Conservation (phyloP, 2,888 invertebrate species). For the Lycocerus yunnanus region DNA sequence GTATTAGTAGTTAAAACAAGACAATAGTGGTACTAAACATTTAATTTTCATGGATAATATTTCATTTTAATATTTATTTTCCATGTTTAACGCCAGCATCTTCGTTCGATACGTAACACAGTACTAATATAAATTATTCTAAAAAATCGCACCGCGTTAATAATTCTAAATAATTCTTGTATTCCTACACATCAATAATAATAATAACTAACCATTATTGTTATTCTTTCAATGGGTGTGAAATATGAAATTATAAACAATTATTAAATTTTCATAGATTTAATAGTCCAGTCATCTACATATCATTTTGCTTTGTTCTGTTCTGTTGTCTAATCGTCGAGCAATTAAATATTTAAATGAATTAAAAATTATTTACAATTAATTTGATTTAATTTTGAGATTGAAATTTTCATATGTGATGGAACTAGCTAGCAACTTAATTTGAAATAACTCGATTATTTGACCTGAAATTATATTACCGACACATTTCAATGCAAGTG, state of each 20-base stretch:
- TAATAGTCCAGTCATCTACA: not conserved
- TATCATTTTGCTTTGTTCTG: not conserved
- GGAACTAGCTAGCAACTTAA: constrained; percentile 43
- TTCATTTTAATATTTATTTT: not conserved
- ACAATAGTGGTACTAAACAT: not conserved
- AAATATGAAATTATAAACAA: not conserved
- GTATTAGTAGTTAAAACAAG: not conserved
- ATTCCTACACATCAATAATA: not conserved
- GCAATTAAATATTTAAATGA: not conserved
- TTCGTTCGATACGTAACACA: not conserved
- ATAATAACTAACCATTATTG: not conserved
- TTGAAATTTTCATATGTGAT: constrained; percentile 24
- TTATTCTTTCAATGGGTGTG: not conserved
- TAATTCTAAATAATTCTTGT: not conserved
- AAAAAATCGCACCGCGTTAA: not conserved
- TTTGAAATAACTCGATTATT: constrained; percentile 52
- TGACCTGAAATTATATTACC: constrained; percentile 51
- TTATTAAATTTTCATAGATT: not conserved
- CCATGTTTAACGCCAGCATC: not conserved
- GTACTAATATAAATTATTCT: not conserved
- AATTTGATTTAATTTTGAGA: not conserved
- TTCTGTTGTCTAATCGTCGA: not conserved
- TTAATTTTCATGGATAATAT: not conserved
- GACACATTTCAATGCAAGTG: constrained; percentile 51
- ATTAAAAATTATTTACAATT: not conserved